Base-by-base conservation (phyloP, 2,113 vertebrate genomes). In the Brachyistius frenatus region DNA sequence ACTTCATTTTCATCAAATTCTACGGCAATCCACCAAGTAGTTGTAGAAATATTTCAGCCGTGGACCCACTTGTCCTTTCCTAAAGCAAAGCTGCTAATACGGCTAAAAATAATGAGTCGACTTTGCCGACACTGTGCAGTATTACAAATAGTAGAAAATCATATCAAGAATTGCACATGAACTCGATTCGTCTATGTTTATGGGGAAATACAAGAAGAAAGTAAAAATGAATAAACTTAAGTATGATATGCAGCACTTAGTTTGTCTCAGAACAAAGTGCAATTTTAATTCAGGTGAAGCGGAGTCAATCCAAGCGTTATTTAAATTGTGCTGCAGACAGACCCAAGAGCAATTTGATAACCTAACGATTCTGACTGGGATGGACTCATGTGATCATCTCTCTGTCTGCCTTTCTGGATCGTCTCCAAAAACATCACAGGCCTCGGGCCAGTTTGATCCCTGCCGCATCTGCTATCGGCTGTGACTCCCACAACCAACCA, bases 381-480 rank as follows among this genome's bases (percentile, higher is more conserved):
- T 64, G 73, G 76, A 87, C 73, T 58, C 52, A 69, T 85, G 75
- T 79, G 83, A 84, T 92, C 76, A 80, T 69, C 65, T 37, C 60
- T 35, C 63, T 75, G 57, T 66, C 70, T 73, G 41, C 62, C 62
- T 76, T 69, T 66, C 78, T 93, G 91, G 85, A 83, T 66, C 33
- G 68, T 69, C 54, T 91, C 84, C 86, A 92, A 81, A 84, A 85
- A 80, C 85, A 90, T 88, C 80, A 84, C 73, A 85, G 86, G 66
- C 80, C 67, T 77, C 73, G 16, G 65, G 69, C 61, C 32, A 46
- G 79, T 83, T 86, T 85, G 70, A 87, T 85, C 80, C 56, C 23
- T 37, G 60, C 73, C 46, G 32, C 87, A 88, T 73, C 81, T 72
- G 52, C 73, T 73, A 67, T 90, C 91, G 92, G 68, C 83, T 64